Percentiles rank a stretch among this genome's conserved stretches.
Evolutionary conservation across 2,888 invertebrate species (phyloP).

Genomic region (Cheilosia pagana): DNA sequence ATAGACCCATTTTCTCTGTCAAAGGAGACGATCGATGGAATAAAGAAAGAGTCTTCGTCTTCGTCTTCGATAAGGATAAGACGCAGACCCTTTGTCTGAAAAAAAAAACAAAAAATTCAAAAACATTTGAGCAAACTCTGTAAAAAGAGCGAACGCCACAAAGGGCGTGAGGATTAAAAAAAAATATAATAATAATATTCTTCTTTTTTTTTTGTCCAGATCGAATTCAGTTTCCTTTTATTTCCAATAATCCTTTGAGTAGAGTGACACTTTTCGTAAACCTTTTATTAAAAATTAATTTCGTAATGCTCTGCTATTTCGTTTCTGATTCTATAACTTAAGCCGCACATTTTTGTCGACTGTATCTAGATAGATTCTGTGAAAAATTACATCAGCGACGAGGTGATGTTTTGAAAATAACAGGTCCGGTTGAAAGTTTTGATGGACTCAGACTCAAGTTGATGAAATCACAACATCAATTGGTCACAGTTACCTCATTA

Average conservation of each 20-base stretch:
- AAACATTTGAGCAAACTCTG: conserved; percentile 52
- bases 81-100: conserved; percentile 69
- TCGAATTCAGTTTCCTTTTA: conserved; percentile 68
- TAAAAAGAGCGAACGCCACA: conserved; percentile 46
- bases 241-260: conserved; percentile 69
- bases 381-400: conserved; percentile 4
- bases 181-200: conserved; percentile 14
- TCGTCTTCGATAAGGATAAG: conserved; percentile 73
- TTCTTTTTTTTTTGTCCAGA: conserved; percentile 43
- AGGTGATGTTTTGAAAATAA: conserved; percentile 4
- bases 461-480: conserved; percentile 16
- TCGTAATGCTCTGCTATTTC: conserved; percentile 58
- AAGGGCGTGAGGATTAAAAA: conserved; percentile 75
- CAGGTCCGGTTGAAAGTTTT: not conserved
- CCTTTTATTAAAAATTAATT: conserved; percentile 54
- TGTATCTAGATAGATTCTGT: not conserved
- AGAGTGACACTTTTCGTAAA: conserved; percentile 70
- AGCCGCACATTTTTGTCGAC: conserved; percentile 3
- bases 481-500: conserved; percentile 56
- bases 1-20: conserved; percentile 70
- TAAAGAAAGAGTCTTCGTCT: conserved; percentile 58
- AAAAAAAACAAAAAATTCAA: conserved; percentile 15
- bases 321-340: conserved; percentile 23
- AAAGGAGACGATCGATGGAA: conserved; percentile 70
- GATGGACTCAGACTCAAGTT: not conserved